Evolutionary conservation across 2,797 vertebrate genomes (phyloP), one percentile per base, ranked within the genome.

Genomic region (Tamandua tetradactyla): DNA sequence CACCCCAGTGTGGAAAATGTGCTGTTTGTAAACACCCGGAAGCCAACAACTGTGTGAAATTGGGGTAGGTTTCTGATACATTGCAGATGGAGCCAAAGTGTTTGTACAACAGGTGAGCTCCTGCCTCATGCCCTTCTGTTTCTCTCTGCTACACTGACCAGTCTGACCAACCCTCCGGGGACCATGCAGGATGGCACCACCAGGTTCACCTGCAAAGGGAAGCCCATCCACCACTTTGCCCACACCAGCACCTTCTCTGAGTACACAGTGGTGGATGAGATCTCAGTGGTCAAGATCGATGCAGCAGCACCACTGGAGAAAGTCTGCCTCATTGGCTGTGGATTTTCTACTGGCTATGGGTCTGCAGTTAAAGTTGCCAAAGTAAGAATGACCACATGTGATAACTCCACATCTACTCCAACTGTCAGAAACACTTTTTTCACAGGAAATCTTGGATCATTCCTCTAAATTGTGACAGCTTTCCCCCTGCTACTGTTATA

Each of bases 321-420:
- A 97, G 98, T 98, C 15, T 99, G 98, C 93, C 97, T 99, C 61
- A 98, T 99, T 8, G 98, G 98, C 91, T 99, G 99, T 93, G 99
- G 98, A 37, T 99, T 99, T 95, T 97, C 98, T 11, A 99, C 99
- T 23, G 99, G 99, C 59, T 99, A 98, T 2, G 99, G 99, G 14
- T 98, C 99, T 75, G 98, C 98, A 8, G 35, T 99, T 68, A 98
- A 98, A 32, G 94, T 98, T 25, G 99, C 98, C 95, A 98, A 99
- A 98, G 99, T 99, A 97, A 79, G 95, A 59, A 12, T 23, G 13
- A 5, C 15, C 20, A 0, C 10, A n/a, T n/a, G 3, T 15, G 2
- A n/a, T 37, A 59, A 61, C 32, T 68, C 8, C 8, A 47, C 23
- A 23, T 61, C 52, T 3, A 2, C 7, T 42, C 0, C 15, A 20